phyloP scores from a whole-genome alignment of 1,140 invertebrate species.

The Eriocheir sinensis region DNA sequence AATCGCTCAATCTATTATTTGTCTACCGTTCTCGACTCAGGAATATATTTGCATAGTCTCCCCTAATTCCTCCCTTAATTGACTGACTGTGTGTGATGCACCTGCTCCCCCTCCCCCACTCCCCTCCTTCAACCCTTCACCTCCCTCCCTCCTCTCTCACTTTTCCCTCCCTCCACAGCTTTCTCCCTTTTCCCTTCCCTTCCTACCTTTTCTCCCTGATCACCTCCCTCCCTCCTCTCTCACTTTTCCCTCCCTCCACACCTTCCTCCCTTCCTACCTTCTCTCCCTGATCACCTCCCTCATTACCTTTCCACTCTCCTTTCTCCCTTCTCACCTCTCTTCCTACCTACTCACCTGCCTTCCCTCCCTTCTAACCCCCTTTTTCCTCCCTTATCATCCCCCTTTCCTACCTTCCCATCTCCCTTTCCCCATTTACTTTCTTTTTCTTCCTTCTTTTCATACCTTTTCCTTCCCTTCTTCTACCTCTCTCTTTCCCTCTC shows the following conservation, averaged over 20 bases:
- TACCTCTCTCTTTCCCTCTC: too few relatives aligned
- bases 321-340: background rate
- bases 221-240: background rate
- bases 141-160: background rate
- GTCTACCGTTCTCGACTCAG: background rate
- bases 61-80: constrained; percentile 52
- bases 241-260: background rate
- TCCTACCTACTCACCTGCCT: background rate
- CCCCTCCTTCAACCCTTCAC: too few relatives aligned
- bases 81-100: constrained; percentile 50
- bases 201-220: background rate
- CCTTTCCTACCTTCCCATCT: too few relatives aligned
- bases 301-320: background rate
- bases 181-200: background rate
- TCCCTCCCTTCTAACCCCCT: background rate
- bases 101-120: background rate
- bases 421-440: too few relatives aligned
- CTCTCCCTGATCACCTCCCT: constrained; percentile 20
- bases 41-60: constrained; percentile 48
- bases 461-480: too few relatives aligned
- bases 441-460: too few relatives aligned
- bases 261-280: background rate
- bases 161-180: background rate
- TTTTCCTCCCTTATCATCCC: too few relatives aligned
- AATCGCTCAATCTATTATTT: constrained; percentile 7